Evolutionary conservation across 2,797 vertebrate species (phyloP), one percentile per base, ranked within the genome.

Genomic region (Cyclura pinguis): DNA sequence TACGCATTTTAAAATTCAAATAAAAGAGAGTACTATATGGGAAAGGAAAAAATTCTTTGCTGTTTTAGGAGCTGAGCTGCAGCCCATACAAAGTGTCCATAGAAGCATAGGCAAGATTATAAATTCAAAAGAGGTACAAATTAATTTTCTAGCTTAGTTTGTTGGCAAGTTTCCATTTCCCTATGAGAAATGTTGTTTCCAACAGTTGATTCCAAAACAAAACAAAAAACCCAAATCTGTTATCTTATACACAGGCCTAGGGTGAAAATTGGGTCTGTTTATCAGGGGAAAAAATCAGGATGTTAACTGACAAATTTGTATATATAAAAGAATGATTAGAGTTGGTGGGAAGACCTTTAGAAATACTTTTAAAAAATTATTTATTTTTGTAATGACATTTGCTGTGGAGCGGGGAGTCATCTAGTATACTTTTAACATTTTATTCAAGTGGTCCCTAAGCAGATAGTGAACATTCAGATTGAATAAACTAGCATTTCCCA

Each of bases 1-100:
- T 98, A 98, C 97, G 97, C 98, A 97, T 97, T 96, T 96, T 93
- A 95, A 91, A 96, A 97, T 93, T 96, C 93, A 91, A 97, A 97
- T 96, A 94, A 96, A 97, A 96, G 92, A 96, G 96, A 95, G 95
- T 95, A 96, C 94, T 96, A 95, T 96, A 95, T 96, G 67, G 95
- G 95, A 96, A 96, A 96, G 96, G 95, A 96, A 96, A 57, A 96
- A 95, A 93, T 95, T 96, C 91, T 96, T 96, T 94, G 96, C 95
- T 96, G 93, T 95, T 96, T 96, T 96, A 95, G 95, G 95, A 94
- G 96, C 94, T 96, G 96, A 96, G 94, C 95, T 96, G 95, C 95
- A 96, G 96, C 96, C 95, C 96, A 93, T 96, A 96, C 96, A 96
- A 96, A 96, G 96, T 96, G 96, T 96, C 96, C 96, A 94, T 96